phyloP scores from a whole-genome alignment of 1,140 invertebrate genomes.

The Paramacrobiotus metropolitanus region DNA sequence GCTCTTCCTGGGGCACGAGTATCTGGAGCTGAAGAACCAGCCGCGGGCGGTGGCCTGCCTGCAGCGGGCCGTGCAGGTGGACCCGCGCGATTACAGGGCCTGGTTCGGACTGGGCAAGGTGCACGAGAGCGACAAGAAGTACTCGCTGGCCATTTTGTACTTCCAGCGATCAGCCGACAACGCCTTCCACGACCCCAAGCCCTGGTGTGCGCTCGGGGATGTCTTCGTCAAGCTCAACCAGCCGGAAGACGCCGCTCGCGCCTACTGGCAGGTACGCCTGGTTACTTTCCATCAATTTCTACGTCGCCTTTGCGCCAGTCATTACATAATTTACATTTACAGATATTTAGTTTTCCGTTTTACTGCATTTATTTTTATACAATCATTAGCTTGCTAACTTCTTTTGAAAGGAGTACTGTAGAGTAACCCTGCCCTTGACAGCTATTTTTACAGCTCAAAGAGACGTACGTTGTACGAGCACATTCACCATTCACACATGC shows the following conservation, averaged over 20 bases:
- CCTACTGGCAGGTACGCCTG: constrained; percentile 3
- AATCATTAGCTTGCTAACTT: no score
- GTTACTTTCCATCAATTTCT: no score
- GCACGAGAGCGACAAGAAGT: background rate
- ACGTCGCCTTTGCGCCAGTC: no score
- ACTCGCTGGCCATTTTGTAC: background rate
- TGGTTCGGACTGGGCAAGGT: constrained; percentile 63
- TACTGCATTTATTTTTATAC: no score
- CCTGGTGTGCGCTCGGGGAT: background rate
- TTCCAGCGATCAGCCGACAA: background rate
- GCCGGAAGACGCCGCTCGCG: background rate
- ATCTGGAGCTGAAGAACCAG: constrained; percentile 95
- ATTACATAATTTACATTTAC: no score
- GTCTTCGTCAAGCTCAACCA: background rate
- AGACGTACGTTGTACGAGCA: no score
- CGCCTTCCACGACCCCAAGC: background rate
- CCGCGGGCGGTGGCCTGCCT: constrained; percentile 46
- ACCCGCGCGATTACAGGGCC: constrained; percentile 72
- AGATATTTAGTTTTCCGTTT: no score
- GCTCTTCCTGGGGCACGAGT: constrained; percentile 96
- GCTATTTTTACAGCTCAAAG: no score
- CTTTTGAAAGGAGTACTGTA: no score
- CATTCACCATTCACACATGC: no score
- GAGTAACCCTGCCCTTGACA: no score
- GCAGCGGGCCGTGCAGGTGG: constrained; percentile 45